Evolutionary conservation across 2,888 invertebrate species (phyloP).

Genomic region (Lysandra bellargus): DNA sequence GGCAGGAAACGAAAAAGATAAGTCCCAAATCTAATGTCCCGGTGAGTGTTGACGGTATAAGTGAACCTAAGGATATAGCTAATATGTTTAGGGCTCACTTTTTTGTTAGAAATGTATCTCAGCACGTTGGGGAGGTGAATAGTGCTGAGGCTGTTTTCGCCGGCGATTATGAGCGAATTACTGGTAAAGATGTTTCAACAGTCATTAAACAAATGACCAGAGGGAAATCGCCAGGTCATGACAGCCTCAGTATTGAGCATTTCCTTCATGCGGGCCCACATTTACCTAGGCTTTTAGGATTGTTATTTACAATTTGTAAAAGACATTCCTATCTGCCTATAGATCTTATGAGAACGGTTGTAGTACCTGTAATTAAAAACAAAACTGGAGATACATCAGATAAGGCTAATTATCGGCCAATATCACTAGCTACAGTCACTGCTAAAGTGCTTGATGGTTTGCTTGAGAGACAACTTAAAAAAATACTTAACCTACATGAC

Average conservation of each 20-base stretch:
- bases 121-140: too few species aligned
- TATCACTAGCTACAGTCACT: too few species aligned
- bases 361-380: neutral
- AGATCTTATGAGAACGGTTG: neutral
- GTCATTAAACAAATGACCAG: neutral
- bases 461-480: too few species aligned
- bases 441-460: too few species aligned
- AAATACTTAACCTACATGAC: too few species aligned
- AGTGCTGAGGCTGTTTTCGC: too few species aligned
- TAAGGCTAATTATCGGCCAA: too few species aligned
- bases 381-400: neutral
- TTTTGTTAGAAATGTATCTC: neutral
- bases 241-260: constrained; percentile 4
- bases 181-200: neutral
- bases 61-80: neutral
- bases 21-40: neutral
- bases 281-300: neutral
- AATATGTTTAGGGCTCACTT: neutral
- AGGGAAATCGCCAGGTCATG: neutral
- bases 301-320: neutral
- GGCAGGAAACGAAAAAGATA: neutral
- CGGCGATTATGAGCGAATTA: too few species aligned
- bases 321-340: neutral
- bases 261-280: neutral
- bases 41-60: neutral